Evolutionary conservation across 2,797 vertebrate genomes (phyloP), one percentile per base, ranked within the genome.

Genomic region (Sebastes hubbsi): DNA sequence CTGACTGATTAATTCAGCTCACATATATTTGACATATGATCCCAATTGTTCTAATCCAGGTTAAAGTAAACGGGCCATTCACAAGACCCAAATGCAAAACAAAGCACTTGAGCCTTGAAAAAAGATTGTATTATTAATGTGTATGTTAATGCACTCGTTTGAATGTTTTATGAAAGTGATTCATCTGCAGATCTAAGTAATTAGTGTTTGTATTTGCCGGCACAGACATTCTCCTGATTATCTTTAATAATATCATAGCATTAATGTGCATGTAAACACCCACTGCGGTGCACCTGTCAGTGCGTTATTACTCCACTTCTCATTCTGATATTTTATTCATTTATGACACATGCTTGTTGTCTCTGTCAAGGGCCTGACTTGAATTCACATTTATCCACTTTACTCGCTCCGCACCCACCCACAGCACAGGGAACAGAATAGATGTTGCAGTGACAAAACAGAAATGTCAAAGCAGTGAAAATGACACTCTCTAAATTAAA

Each of bases 261-360:
- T 61, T 72, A 68, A 76, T 75, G 30, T 65, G 72, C 80, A 76
- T 79, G 36, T 66, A 55, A 84, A 67, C 24, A 24, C 10, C 56
- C 22, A 13, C 14, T 14, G 58, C 20, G 22, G 18, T 73, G 65
- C 81, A 82, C 77, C 81, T 80, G 76, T 64, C 12, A 7, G 8
- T 2, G 1, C 13, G 8, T 67, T 63, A 52, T 80, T 68, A 25
- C 54, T 60, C 46, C 30, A 63, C 24, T 72, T 73, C 8, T 69
- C 30, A 54, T 49, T 61, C 14, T 71, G 24, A 81, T 77, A 69
- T 77, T 81, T 84, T 70, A 82, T 83, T 87, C 1, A 85, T 84
- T 80, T 54, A 67, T 83, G 61, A 80, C 71, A 55, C 52, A n/a
- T 64, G 18, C 29, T 77, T 66, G 30, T 73, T 59, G 13, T 78